Evolutionary conservation across 2,113 vertebrate species (phyloP).

Genomic region (Carassius auratus): DNA sequence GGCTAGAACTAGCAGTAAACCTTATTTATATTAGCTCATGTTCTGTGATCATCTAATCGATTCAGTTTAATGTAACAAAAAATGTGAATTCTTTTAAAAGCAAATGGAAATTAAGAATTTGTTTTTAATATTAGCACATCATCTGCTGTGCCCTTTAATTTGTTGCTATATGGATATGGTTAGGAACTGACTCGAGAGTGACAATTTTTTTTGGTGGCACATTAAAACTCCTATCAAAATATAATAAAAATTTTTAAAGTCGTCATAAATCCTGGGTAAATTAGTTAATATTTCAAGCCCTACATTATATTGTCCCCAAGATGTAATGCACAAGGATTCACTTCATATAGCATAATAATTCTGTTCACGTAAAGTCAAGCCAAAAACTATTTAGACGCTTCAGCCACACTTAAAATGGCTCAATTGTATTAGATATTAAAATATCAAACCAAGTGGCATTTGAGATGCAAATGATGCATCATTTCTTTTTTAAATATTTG

Average conservation of each 20-base stretch:
- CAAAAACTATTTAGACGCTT: neutral
- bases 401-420: neutral
- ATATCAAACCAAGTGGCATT: neutral
- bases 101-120: slow-evolving; percentile 5
- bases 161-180: slow-evolving; percentile 56
- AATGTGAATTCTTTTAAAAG: neutral
- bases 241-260: neutral
- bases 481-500: neutral
- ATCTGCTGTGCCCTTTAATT: slow-evolving; percentile 70
- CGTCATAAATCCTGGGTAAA: neutral
- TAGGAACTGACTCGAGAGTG: slow-evolving; percentile 58
- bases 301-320: neutral
- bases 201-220: slow-evolving; percentile 57
- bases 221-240: neutral
- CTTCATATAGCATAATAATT: neutral
- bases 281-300: neutral
- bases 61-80: neutral
- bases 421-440: neutral
- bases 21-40: neutral
- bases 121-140: slow-evolving; percentile 14
- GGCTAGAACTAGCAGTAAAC: neutral
- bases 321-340: neutral
- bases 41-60: slow-evolving; percentile 35
- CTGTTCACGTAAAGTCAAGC: neutral
- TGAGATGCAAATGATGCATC: neutral